A percentile compares a stretch with the other conserved stretches of the same genome.
Evolutionary conservation across 1,140 invertebrate genomes (phyloP).

Genomic region (Leptonema lineaticorne): DNA sequence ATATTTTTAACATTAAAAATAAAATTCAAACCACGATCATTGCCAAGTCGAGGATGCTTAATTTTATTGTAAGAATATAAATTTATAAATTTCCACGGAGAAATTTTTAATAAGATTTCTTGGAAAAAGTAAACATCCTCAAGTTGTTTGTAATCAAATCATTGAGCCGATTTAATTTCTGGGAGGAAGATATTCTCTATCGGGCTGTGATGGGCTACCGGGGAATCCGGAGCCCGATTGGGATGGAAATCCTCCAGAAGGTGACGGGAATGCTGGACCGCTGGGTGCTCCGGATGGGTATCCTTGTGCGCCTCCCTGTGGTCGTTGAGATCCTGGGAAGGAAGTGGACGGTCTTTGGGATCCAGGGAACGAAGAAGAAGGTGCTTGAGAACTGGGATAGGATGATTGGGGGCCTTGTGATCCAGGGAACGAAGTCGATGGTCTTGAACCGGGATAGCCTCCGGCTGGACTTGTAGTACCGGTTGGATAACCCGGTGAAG

Average conservation of each 20-base stretch:
- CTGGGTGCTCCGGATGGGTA: constrained; percentile 53
- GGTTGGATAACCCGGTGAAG: constrained; percentile 37
- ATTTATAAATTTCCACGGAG: neutral
- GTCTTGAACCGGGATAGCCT: constrained; percentile 40
- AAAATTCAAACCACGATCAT: constrained; percentile 35
- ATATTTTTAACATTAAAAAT: constrained; percentile 33
- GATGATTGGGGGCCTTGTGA: constrained; percentile 37
- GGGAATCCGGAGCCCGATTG: constrained; percentile 40
- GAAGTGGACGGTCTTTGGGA: constrained; percentile 41
- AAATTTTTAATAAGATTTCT: neutral
- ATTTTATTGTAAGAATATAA: constrained; percentile 18
- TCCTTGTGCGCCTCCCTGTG: constrained; percentile 48
- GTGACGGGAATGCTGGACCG: constrained; percentile 48
- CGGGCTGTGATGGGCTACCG: constrained; percentile 49
- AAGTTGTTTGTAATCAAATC: constrained; percentile 30
- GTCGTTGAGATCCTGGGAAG: constrained; percentile 35
- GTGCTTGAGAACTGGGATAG: constrained; percentile 39
- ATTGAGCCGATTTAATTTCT: constrained; percentile 46
- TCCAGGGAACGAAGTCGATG: constrained; percentile 37
- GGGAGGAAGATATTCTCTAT: constrained; percentile 61
- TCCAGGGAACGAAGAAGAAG: constrained; percentile 40
- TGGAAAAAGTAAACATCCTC: constrained; percentile 39
- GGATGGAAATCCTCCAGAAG: constrained; percentile 40
- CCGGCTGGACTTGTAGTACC: constrained; percentile 36
- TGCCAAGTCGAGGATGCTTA: constrained; percentile 41